These are phyloP conservation scores for Crax fasciolata DNA, from an alignment of 2,797 vertebrate species.

Conservation along the genomic window DNA sequence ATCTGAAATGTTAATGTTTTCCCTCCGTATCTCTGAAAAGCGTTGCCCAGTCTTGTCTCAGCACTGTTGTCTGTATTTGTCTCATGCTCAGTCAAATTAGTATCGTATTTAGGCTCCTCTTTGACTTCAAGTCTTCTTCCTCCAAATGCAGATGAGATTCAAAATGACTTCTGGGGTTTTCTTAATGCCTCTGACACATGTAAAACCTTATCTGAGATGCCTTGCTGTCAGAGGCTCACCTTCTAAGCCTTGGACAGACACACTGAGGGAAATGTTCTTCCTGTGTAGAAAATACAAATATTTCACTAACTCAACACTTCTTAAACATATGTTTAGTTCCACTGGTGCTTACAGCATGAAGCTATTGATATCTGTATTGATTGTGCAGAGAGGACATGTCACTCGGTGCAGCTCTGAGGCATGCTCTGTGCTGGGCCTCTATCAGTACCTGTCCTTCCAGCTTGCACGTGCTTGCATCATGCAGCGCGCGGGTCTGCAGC, in stretches of 20 bases:
- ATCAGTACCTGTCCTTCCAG: not conserved
- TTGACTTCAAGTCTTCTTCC: not conserved
- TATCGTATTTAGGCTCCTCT: not conserved
- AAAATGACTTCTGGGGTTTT: not conserved
- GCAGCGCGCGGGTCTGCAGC: not conserved
- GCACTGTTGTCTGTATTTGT: too few relatives aligned
- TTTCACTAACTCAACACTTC: not conserved
- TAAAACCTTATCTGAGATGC: not conserved
- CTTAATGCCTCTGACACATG: not conserved
- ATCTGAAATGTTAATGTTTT: not conserved
- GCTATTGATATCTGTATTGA: not conserved
- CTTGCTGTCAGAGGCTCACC: too few relatives aligned
- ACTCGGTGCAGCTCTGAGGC: not conserved
- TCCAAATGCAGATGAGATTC: not conserved
- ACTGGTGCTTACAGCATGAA: not conserved
- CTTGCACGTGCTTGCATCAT: conserved; percentile 11
- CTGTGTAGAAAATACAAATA: not conserved
- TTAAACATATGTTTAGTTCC: not conserved
- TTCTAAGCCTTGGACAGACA: not conserved
- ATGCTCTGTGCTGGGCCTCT: not conserved
- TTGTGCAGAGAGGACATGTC: not conserved
- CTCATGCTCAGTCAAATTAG: not conserved
- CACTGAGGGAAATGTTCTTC: too few relatives aligned
- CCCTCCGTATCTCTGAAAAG: too few relatives aligned
- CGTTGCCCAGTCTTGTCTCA: not conserved